Evolutionary conservation across 2,888 invertebrate genomes (phyloP).

Genomic region (Oithona nana): DNA sequence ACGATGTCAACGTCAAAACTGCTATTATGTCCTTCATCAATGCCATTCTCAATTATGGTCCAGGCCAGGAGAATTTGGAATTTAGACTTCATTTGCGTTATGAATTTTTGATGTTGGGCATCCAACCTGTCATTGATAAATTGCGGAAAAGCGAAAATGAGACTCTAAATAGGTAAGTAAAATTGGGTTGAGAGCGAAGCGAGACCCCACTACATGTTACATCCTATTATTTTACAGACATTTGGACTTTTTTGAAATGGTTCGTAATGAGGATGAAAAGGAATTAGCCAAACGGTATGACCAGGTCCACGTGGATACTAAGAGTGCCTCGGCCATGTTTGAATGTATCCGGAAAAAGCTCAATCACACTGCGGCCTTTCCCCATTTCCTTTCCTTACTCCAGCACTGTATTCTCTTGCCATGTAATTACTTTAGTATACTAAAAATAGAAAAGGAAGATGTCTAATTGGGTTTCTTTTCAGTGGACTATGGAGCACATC

Average conservation of each 20-base stretch:
- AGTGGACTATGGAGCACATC: constrained; percentile 68
- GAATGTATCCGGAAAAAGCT: constrained; percentile 68
- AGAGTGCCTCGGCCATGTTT: constrained; percentile 81
- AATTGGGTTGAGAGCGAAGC: not conserved
- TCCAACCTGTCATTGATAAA: constrained; percentile 86
- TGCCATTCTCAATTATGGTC: constrained; percentile 84
- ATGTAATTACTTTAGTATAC: constrained; percentile 33
- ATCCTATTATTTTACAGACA: constrained; percentile 38
- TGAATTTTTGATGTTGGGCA: constrained; percentile 88
- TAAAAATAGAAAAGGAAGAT: too few species aligned
- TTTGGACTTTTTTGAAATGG: constrained; percentile 97
- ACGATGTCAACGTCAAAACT: constrained; percentile 74
- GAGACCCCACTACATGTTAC: not conserved
- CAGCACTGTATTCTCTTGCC: constrained; percentile 66
- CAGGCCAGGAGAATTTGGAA: constrained; percentile 84
- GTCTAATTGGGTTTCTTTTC: constrained; percentile 24
- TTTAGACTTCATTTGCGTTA: constrained; percentile 85
- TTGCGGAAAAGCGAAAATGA: constrained; percentile 71
- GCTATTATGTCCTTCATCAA: constrained; percentile 97
- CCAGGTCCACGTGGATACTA: constrained; percentile 76
- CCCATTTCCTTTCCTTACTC: constrained; percentile 71
- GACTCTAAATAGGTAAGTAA: constrained; percentile 49
- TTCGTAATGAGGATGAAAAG: constrained; percentile 85
- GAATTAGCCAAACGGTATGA: constrained; percentile 77
- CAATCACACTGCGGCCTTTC: constrained; percentile 77